Conservation (phyloP, 37 sponge, comb jelly and placozoan species). For the Agelas oroides region DNA sequence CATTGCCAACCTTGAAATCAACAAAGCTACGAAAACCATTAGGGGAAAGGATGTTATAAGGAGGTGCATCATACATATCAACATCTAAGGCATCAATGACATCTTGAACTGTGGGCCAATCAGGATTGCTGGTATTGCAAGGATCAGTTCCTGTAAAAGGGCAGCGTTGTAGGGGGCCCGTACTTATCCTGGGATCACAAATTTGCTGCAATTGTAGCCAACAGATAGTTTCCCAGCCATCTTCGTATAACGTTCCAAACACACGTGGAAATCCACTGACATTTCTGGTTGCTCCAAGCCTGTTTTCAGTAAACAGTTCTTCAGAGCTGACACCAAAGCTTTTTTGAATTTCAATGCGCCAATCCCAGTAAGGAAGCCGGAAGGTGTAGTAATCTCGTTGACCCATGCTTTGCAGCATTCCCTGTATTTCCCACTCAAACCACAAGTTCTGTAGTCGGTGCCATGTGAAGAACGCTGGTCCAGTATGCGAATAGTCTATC, state of each 20-base stretch:
- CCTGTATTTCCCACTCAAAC: slow-evolving; percentile 63
- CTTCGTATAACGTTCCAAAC: slow-evolving; percentile 19
- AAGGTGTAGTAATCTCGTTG: slow-evolving; percentile 38
- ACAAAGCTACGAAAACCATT: slow-evolving; percentile 7
- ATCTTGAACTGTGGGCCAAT: slow-evolving; percentile 39
- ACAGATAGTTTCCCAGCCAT: slow-evolving; percentile 56
- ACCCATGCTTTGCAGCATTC: slow-evolving; percentile 31
- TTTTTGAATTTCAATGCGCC: slow-evolving; percentile 47
- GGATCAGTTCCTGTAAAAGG: slow-evolving; percentile 52
- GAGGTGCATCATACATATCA: slow-evolving; percentile 13
- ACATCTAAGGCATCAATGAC: slow-evolving; percentile 8
- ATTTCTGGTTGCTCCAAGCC: slow-evolving; percentile 41
- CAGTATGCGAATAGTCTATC: slow-evolving; percentile 53
- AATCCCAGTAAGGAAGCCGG: slow-evolving; percentile 63
- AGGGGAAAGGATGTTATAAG: slow-evolving; percentile 2
- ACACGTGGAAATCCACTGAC: slow-evolving; percentile 39
- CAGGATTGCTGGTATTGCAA: slow-evolving; percentile 46
- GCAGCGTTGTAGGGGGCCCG: slow-evolving; percentile 54
- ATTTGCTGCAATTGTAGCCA: slow-evolving; percentile 17
- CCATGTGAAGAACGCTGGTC: slow-evolving; percentile 62
- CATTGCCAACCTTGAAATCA: slow-evolving; percentile 12
- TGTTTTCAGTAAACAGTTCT: slow-evolving; percentile 32
- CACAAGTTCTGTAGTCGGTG: slow-evolving; percentile 38
- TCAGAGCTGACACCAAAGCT: slow-evolving; percentile 32
- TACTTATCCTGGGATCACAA: slow-evolving; percentile 43